phyloP scores from a whole-genome alignment of 1,140 invertebrate genomes.

The Neuroterus valhalla region DNA sequence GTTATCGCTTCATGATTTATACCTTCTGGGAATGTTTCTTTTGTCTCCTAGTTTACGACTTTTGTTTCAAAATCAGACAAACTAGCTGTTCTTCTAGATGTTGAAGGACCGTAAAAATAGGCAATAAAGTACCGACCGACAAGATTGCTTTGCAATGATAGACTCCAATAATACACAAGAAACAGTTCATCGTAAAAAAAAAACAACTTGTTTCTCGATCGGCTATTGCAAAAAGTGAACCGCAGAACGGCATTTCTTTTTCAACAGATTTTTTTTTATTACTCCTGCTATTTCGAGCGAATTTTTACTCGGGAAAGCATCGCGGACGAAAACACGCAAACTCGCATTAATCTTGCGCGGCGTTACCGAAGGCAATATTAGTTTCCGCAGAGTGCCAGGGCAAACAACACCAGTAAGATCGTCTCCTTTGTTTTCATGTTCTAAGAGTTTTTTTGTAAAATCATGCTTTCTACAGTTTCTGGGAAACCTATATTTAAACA shows the following conservation, averaged over 20 bases:
- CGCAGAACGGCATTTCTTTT: background rate
- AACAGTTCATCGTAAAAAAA: background rate
- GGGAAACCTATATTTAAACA: no score
- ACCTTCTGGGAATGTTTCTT: no score
- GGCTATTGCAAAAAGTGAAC: background rate
- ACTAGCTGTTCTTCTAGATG: background rate
- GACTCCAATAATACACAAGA: background rate
- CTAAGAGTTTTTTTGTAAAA: background rate
- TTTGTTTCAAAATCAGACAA: no score
- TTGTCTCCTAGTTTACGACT: no score
- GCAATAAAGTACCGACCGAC: background rate
- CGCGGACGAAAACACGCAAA: background rate
- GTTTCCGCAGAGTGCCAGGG: background rate
- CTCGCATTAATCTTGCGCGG: background rate
- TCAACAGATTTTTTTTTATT: background rate
- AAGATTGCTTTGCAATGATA: background rate
- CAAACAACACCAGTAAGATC: background rate
- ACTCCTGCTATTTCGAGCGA: background rate
- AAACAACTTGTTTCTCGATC: background rate
- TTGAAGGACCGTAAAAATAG: background rate
- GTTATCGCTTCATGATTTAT: no score
- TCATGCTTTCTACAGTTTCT: no score
- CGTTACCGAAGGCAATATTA: background rate
- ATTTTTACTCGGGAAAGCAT: background rate
- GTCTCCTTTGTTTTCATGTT: background rate